These are phyloP conservation scores for Drosophila kepulauana DNA, from an alignment of 1,140 invertebrate genomes.

Conservation along the genomic window DNA sequence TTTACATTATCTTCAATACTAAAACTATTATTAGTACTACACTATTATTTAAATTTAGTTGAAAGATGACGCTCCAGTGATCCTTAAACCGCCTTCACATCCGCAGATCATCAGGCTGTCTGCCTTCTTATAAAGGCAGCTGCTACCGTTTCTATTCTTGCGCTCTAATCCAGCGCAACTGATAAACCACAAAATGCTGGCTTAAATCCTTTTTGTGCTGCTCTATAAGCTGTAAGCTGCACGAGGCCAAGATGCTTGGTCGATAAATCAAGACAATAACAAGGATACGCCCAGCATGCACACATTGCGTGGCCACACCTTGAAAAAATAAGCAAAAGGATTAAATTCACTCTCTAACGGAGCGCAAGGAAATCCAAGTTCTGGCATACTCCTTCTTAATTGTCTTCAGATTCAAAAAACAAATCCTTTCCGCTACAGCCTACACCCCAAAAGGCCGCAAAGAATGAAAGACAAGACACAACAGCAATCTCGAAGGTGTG, in stretches of 20 bases:
- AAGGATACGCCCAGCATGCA: conserved; percentile 39
- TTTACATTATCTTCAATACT: not conserved
- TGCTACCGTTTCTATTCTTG: conserved; percentile 72
- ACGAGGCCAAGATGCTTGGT: conserved; percentile 56
- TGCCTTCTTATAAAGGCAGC: conserved; percentile 49
- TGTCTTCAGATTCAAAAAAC: conserved; percentile 25
- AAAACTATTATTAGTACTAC: not conserved
- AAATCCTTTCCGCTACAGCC: conserved; percentile 64
- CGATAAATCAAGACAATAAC: conserved; percentile 70
- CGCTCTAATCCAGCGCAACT: conserved; percentile 77
- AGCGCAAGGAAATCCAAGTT: conserved; percentile 43
- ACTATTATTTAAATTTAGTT: too few species aligned
- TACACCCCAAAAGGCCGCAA: conserved; percentile 55
- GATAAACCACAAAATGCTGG: conserved; percentile 73
- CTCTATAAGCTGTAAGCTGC: conserved; percentile 12
- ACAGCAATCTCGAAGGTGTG: conserved; percentile 49
- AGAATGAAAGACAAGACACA: conserved; percentile 38
- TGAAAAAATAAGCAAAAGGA: conserved; percentile 83
- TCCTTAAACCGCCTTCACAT: not conserved
- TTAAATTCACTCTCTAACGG: conserved; percentile 57
- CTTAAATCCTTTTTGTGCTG: conserved; percentile 72
- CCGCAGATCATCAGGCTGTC: not conserved
- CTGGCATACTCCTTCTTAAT: conserved; percentile 58
- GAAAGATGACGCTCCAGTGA: too few species aligned
- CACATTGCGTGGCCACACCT: conserved; percentile 75